Conservation (phyloP, 2,888 invertebrate species). For the Vesta saturnalis region DNA sequence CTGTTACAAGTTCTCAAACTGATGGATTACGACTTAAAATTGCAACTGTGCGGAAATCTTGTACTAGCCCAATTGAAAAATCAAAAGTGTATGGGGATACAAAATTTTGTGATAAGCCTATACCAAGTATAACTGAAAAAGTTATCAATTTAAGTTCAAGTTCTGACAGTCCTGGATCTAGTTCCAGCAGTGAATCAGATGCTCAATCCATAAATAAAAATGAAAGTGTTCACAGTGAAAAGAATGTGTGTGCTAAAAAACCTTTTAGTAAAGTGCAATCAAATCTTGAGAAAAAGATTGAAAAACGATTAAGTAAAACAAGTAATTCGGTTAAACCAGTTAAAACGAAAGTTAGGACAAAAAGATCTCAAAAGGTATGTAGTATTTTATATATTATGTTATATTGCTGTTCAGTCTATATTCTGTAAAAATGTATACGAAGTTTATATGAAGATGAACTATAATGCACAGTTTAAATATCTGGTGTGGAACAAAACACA, state of each 20-base stretch:
- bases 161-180: slow-evolving; percentile 59
- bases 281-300: slow-evolving; percentile 45
- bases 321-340: slow-evolving; percentile 48
- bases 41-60: slow-evolving; percentile 68
- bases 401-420: too few relatives aligned
- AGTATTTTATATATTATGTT: too few relatives aligned
- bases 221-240: slow-evolving; percentile 24
- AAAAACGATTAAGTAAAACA: slow-evolving; percentile 46
- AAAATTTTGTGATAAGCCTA: slow-evolving; percentile 36
- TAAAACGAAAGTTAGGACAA: slow-evolving; percentile 50
- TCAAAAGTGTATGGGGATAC: slow-evolving; percentile 26
- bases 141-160: slow-evolving; percentile 65
- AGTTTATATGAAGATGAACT: too few relatives aligned
- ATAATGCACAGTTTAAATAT: too few relatives aligned
- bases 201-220: slow-evolving; percentile 44
- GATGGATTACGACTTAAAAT: slow-evolving; percentile 71
- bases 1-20: slow-evolving; percentile 69
- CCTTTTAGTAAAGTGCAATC: slow-evolving; percentile 27
- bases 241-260: slow-evolving; percentile 26
- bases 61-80: slow-evolving; percentile 55
- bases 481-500: too few relatives aligned
- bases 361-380: slow-evolving; percentile 55
- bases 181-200: slow-evolving; percentile 64
- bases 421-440: too few relatives aligned
- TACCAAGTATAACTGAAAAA: slow-evolving; percentile 37